Evolutionary conservation across 2,888 invertebrate genomes (phyloP).

Genomic region (Aspidiotus rigidus): DNA sequence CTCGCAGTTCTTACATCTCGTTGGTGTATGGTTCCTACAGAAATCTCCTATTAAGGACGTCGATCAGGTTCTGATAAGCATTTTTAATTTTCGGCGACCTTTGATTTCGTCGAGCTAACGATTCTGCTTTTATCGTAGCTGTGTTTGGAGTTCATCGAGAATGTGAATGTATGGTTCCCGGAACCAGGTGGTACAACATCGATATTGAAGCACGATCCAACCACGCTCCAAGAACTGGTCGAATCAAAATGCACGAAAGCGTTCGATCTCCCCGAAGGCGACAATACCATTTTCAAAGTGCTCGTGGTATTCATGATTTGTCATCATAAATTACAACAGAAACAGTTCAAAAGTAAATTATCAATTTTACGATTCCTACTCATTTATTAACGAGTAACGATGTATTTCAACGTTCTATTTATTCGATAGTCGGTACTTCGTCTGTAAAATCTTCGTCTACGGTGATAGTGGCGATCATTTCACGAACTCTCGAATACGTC

Average conservation of each 20-base stretch:
- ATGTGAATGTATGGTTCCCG: slow-evolving; percentile 22
- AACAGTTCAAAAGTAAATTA: slow-evolving; percentile 9
- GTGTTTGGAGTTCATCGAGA: slow-evolving; percentile 25
- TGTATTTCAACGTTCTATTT: not conserved
- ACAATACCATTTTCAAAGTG: slow-evolving; percentile 25
- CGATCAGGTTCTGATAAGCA: slow-evolving; percentile 12
- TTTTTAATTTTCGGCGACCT: not conserved
- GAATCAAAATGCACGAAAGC: slow-evolving; percentile 16
- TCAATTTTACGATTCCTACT: not conserved
- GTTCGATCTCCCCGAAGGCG: slow-evolving; percentile 14
- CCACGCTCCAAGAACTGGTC: slow-evolving; percentile 12
- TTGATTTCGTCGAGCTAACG: not conserved
- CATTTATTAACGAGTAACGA: too few relatives aligned
- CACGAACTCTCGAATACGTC: slow-evolving; percentile 14
- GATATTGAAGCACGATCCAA: slow-evolving; percentile 23
- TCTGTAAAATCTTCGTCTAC: slow-evolving; percentile 13
- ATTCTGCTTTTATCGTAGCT: not conserved
- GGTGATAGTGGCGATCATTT: slow-evolving; percentile 21
- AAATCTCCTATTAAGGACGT: slow-evolving; percentile 27
- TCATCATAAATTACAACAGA: slow-evolving; percentile 22
- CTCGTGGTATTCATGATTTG: slow-evolving; percentile 26
- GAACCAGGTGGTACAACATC: slow-evolving; percentile 9
- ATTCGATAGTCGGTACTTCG: not conserved
- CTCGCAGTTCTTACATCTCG: slow-evolving; percentile 19
- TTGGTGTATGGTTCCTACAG: slow-evolving; percentile 29